phyloP scores from a whole-genome alignment of 2,888 invertebrate genomes.

The Caenorhabditis becei region DNA sequence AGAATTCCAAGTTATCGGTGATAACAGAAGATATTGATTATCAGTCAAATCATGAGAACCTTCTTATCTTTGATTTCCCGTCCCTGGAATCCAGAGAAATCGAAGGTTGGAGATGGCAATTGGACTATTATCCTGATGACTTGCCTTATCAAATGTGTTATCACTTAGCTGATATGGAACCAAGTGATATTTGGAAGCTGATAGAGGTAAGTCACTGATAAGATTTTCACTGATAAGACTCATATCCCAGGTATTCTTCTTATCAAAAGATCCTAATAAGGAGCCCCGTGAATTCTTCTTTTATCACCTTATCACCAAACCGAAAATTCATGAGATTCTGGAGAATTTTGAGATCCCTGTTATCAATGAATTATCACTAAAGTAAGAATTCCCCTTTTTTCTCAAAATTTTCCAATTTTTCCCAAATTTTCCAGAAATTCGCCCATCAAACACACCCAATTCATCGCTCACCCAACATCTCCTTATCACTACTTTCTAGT shows the following conservation, averaged over 20 bases:
- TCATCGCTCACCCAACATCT: not conserved
- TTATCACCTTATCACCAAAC: not conserved
- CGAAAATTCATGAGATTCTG: not conserved
- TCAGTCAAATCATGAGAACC: no score
- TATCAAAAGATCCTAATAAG: not conserved
- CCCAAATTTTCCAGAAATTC: not conserved
- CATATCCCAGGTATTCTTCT: not conserved
- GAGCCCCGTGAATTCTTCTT: not conserved
- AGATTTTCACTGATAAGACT: not conserved
- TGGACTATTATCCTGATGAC: not conserved
- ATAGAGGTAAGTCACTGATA: not conserved
- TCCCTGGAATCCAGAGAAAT: not conserved
- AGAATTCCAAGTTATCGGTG: not conserved
- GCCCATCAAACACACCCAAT: not conserved
- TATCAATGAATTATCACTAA: no score
- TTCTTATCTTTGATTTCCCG: not conserved
- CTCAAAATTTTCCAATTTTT: not conserved
- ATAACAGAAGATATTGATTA: not conserved
- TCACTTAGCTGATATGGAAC: no score
- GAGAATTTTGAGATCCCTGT: not conserved
- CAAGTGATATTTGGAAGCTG: not conserved
- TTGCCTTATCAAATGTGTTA: not conserved
- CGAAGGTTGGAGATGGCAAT: not conserved
- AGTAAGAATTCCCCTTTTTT: not conserved
- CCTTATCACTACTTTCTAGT: not conserved